Evolutionary conservation across 2,113 vertebrate species (phyloP), one percentile per base, ranked within the genome.

Genomic region (Pterophyllum scalare): DNA sequence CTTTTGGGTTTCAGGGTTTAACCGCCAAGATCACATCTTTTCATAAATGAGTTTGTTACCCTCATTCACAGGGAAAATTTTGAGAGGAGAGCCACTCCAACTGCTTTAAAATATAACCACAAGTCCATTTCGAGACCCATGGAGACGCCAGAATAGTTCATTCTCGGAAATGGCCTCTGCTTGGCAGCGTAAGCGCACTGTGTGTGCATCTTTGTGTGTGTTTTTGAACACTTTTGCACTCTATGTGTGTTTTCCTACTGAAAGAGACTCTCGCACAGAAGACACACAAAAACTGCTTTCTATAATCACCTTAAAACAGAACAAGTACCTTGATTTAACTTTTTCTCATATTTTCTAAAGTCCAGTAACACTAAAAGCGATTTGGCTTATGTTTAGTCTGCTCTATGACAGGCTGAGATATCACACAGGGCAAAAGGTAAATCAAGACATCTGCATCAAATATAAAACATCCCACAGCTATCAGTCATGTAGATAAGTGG

Each of bases 301-400:
- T 78, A 31, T 72, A 75, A 86, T 57, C 43, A 79, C 61, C 77
- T 85, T 70, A 62, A 78, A 91, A 59, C 52, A 83, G 38, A 86
- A 76, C 65, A 20, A 72, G 49, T 11, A 40, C 80, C 67, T 35
- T 62, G 46, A 86, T 88, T 87, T 77, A 83, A 85, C 72, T 59
- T 88, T 60, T 59, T 75, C 43, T 81, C 77, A 54, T 65, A 87
- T 82, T 67, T 67, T 82, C 26, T 14, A 54, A 77, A 85, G 79
- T 85, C 38, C 40, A 3, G 15, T 58, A 80, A 81, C 64, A 64
- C 57, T 17, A 72, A 3, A 59, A 54, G 61, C 78, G 5, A 74
- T 75, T 81, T 85, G 76, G 76, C 79, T 81, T 77, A 46, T 92
- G 91, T 94, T 94, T 90, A 92, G 90, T 93, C 91, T 93, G 70